A percentile compares a stretch with the other conserved stretches of the same genome.
These are phyloP conservation scores for Eclectus roratus DNA, from an alignment of 2,113 vertebrate genomes.

Conservation along the genomic window DNA sequence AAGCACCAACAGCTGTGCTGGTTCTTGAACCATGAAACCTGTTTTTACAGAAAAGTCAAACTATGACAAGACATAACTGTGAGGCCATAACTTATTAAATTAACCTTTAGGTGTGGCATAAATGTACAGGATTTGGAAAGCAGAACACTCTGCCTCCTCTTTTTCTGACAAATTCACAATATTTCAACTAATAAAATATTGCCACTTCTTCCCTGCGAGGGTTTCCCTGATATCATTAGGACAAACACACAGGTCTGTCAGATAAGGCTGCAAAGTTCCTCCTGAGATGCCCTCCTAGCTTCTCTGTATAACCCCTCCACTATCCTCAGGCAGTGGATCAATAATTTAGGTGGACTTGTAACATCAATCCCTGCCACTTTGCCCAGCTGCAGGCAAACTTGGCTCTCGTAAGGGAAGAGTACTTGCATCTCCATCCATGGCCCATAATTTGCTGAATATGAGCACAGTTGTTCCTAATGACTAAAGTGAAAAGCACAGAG, in stretches of 20 bases:
- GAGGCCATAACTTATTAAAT: constrained; percentile 59
- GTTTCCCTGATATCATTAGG: constrained; percentile 41
- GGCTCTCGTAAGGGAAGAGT: background rate
- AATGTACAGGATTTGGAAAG: background rate
- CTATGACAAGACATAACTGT: background rate
- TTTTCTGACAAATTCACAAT: constrained; percentile 37
- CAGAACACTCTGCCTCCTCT: constrained; percentile 7
- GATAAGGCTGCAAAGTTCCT: constrained; percentile 50
- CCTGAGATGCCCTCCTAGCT: constrained; percentile 23
- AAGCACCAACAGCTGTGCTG: background rate
- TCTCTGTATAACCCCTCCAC: background rate
- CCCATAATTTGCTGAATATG: background rate
- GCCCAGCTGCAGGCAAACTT: background rate
- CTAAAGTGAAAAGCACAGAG: constrained; percentile 1
- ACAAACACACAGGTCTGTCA: constrained; percentile 39
- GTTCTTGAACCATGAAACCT: background rate
- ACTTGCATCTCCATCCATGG: background rate
- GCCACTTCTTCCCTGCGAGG: constrained; percentile 37
- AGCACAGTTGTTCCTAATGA: background rate
- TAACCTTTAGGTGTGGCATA: constrained; percentile 11
- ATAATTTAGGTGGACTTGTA: background rate
- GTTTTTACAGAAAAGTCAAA: background rate
- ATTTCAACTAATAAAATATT: constrained; percentile 58
- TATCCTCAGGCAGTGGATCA: background rate
- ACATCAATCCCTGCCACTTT: background rate